Evolutionary conservation across 2,113 vertebrate species (phyloP), one percentile per base, ranked within the genome.

Genomic region (Chaetops frenatus): DNA sequence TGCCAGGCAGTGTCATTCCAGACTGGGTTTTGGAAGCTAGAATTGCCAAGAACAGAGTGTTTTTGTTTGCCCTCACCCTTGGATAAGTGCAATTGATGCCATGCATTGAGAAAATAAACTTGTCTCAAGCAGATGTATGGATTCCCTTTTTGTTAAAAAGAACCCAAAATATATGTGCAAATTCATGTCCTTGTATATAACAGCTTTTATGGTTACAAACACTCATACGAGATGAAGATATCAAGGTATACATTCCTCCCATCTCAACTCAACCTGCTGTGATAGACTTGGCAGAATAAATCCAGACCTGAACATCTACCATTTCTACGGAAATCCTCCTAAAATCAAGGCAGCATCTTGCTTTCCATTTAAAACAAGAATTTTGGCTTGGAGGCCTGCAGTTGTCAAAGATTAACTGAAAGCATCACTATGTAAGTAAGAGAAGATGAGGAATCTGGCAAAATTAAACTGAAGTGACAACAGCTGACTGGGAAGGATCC

Each of bases 81-180:
- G 29, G 60, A 20, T 6, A 47, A 67, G 24, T 11, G 14, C 40
- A 89, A 81, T 29, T 9, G 12, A 40, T 79, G 50, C 45, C 36
- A 58, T 0, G 9, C 16, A 62, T 21, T 0, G 0, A 42, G 71
- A 69, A 45, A 73, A n/a, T 5, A 36, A 8, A 38, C 2, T 33
- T 36, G 10, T 29, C 45, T 67, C 24, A 86, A 78, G 10, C 15
- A 51, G 7, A 42, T 15, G 4, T 15, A 54, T 23, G 23, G 44
- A 88, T 33, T 33, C 21, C 14, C 21, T 33, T 40, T 44, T 44
- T 44, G 42, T 24, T 18, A 45, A 45, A 65, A 45, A 45, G 62
- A 45, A 5, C 42, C 6, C 21, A 72, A 61, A 91, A 74, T 20
- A 16, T 9, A 12, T 3, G 2, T 54, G 29, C 66, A 66, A 70